phyloP scores from a whole-genome alignment of 2,797 vertebrate species.

The Mallotus villosus region DNA sequence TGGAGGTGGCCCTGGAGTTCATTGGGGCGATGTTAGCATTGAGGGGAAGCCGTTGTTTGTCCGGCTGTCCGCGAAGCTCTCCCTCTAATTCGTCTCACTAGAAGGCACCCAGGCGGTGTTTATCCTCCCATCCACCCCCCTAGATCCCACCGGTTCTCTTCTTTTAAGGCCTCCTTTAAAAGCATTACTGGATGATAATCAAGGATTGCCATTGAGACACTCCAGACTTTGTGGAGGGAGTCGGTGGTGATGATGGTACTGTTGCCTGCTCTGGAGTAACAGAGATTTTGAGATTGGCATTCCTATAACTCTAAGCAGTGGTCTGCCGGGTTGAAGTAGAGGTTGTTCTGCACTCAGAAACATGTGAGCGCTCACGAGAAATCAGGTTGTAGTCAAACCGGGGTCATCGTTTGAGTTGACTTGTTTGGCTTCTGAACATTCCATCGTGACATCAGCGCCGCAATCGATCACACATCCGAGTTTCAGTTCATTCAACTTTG shows the following conservation, averaged over 20 bases:
- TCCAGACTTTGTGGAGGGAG: constrained; percentile 64
- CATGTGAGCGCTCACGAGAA: constrained; percentile 18
- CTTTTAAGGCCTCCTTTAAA: constrained; percentile 68
- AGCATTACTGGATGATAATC: constrained; percentile 73
- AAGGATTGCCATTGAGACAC: constrained; percentile 66
- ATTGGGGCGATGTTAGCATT: constrained; percentile 69
- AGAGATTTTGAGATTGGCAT: constrained; percentile 21
- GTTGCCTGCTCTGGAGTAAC: constrained; percentile 50
- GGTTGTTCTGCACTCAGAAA: neutral
- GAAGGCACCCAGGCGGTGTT: constrained; percentile 52
- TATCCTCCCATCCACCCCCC: constrained; percentile 60
- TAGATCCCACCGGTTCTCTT: constrained; percentile 16
- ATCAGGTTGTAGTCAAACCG: neutral
- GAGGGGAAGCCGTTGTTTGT: constrained; percentile 60
- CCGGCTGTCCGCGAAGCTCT: constrained; percentile 70
- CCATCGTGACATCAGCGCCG: neutral
- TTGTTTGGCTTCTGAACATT: neutral
- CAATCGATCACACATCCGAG: neutral
- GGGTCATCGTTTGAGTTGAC: neutral
- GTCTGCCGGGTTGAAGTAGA: neutral
- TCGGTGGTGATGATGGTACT: constrained; percentile 61
- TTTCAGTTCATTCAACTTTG: neutral
- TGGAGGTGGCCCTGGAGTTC: constrained; percentile 62
- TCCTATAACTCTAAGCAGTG: constrained; percentile 13
- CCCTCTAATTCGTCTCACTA: constrained; percentile 67